A percentile compares a stretch with the other conserved stretches of the same genome.
Evolutionary conservation across 2,888 invertebrate genomes (phyloP).

Genomic region (Drosophila ochracea): DNA sequence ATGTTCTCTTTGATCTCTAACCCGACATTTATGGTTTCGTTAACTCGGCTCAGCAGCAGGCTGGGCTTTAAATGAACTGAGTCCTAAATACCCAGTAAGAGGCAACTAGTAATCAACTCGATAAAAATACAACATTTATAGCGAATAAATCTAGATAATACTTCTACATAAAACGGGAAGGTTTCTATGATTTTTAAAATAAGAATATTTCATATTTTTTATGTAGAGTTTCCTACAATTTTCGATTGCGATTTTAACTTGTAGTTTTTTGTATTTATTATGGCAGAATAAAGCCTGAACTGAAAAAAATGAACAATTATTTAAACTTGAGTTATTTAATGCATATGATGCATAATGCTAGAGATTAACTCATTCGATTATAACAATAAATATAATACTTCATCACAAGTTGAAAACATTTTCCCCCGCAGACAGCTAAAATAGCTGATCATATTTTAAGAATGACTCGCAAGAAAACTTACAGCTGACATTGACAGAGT

Average conservation of each 20-base stretch:
- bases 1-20: slow-evolving; percentile 2
- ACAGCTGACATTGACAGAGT: slow-evolving; percentile 16
- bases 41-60: background rate
- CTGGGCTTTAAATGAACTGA: background rate
- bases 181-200: background rate
- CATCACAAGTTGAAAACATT: background rate
- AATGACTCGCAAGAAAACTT: background rate
- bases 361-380: background rate
- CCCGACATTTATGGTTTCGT: background rate
- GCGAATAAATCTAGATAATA: background rate
- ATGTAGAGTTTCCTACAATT: too few species aligned
- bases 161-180: background rate
- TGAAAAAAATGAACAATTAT: background rate
- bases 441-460: background rate
- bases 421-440: background rate
- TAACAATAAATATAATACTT: background rate
- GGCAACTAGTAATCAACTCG: background rate
- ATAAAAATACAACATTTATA: background rate
- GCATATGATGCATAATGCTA: background rate
- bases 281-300: background rate
- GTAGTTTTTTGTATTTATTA: background rate
- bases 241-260: too few species aligned
- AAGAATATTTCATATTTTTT: too few species aligned
- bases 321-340: background rate
- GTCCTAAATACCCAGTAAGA: background rate